Evolutionary conservation across 2,888 invertebrate species (phyloP).

Genomic region (Dryadula phaetusa): DNA sequence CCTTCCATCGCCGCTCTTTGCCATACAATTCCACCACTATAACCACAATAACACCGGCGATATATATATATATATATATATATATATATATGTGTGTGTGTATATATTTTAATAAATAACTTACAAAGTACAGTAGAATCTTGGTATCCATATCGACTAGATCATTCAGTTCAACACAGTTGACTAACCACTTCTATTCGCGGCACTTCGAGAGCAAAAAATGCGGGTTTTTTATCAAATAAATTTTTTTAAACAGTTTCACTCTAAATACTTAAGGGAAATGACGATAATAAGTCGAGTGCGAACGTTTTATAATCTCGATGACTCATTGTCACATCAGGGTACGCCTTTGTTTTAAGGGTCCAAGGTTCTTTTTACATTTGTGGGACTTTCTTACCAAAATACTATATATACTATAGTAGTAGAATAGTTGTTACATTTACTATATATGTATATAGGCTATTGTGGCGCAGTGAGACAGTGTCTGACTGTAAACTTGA

Average conservation of each 20-base stretch:
- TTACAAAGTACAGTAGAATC: slow-evolving; percentile 18
- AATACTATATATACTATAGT: no score
- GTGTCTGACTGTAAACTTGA: no score
- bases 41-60: no score
- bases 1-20: neutral
- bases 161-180: neutral
- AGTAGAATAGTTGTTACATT: no score
- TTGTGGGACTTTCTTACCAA: neutral
- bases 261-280: slow-evolving; percentile 42
- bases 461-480: no score
- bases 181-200: slow-evolving; percentile 23
- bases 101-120: neutral
- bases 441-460: no score
- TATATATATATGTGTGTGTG: no score
- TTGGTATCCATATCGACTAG: slow-evolving; percentile 33
- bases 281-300: slow-evolving; percentile 40
- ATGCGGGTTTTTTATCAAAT: slow-evolving; percentile 49
- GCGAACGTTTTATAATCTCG: slow-evolving; percentile 42
- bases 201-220: slow-evolving; percentile 43
- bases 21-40: no score
- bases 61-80: no score
- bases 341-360: slow-evolving; percentile 5
- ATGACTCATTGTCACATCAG: slow-evolving; percentile 37
- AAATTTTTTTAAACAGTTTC: slow-evolving; percentile 48
- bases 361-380: neutral